Evolutionary conservation across 2,888 invertebrate species (phyloP).

Genomic region (Drosophila helvetica): DNA sequence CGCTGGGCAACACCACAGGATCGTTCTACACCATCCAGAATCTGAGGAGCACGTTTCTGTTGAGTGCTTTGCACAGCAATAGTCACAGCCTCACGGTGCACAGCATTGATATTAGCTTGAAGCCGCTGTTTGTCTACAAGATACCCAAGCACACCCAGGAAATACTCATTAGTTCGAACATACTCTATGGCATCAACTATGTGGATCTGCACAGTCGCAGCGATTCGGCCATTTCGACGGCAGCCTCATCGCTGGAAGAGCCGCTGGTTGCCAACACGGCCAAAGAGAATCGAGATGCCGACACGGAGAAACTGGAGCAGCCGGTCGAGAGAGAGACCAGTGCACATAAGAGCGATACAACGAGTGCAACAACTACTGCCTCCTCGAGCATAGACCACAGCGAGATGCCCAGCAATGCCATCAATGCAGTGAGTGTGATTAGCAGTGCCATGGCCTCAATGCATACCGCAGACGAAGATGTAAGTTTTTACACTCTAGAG

Average conservation of each 20-base stretch:
- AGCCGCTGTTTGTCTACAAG: conserved; percentile 89
- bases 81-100: conserved; percentile 85
- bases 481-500: conserved; percentile 54
- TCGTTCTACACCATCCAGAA: conserved; percentile 83
- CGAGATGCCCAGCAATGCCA: conserved; percentile 70
- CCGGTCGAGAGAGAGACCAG: conserved; percentile 37
- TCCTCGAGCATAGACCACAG: conserved; percentile 66
- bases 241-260: conserved; percentile 51
- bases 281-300: conserved; percentile 70
- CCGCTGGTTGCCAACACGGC: conserved; percentile 65
- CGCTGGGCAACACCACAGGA: conserved; percentile 81
- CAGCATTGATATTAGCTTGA: conserved; percentile 87
- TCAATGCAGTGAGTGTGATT: conserved; percentile 83
- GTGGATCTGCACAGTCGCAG: conserved; percentile 82
- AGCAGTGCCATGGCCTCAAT: conserved; percentile 84
- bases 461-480: conserved; percentile 82
- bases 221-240: conserved; percentile 48
- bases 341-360: conserved; percentile 55
- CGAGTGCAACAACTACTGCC: conserved; percentile 61
- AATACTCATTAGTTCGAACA: conserved; percentile 88
- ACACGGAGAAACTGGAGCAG: conserved; percentile 68
- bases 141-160: conserved; percentile 87
- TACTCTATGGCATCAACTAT: conserved; percentile 86
- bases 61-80: conserved; percentile 83
- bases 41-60: conserved; percentile 81